Base-by-base conservation (phyloP, 1,140 invertebrate species). In the Macrosteles quadrilineatus region DNA sequence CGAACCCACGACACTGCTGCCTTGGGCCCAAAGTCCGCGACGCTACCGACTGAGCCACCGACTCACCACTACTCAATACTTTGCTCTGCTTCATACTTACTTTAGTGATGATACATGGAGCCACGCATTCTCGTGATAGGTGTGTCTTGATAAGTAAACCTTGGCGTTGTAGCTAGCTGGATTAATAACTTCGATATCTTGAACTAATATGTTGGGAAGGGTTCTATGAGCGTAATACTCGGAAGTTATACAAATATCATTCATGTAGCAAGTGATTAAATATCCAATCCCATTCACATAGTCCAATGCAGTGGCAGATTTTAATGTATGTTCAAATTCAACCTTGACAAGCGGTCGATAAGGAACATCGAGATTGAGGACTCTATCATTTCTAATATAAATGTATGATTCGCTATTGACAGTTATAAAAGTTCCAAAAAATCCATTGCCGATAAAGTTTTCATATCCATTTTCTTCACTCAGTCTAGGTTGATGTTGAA, bases 391-490 rank as follows among this genome's bases (percentile, higher is more conserved):
- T 78, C 89, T 90, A 43, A 92, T 87, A 71, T 89, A 88, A 14
- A 95, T 74, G 67, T 85, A 83, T 40, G 87, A 85, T 70, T 90
- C 85, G 29, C 86, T 82, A 67, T 86, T n/a, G n/a, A n/a, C n/a
- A n/a, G n/a, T 81, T 23, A 93, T 78, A 32, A 87, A 81, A 25
- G 90, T 74, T 0, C 90, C 91, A 72, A 93, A 81, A 62, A 89
- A 80, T 2, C 92, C 92, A 83, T 95, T 94, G 65, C 91, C 92
- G 30, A 92, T 84, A 79, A 92, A 93, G 75, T 90, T 88, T 75
- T 90, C 83, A 78, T 87, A 91, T 67, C 84, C 81, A 62, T 85
- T 81, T 71, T 87, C 86, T 31, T 85, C 77, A 27, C 81, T 77
- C 2, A 82, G 80, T 55, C 83, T 75, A 62, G 86, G 85, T 74